These are phyloP conservation scores for Hirtodrosophila trivittata DNA, from an alignment of 2,888 invertebrate genomes.

Conservation along the genomic window DNA sequence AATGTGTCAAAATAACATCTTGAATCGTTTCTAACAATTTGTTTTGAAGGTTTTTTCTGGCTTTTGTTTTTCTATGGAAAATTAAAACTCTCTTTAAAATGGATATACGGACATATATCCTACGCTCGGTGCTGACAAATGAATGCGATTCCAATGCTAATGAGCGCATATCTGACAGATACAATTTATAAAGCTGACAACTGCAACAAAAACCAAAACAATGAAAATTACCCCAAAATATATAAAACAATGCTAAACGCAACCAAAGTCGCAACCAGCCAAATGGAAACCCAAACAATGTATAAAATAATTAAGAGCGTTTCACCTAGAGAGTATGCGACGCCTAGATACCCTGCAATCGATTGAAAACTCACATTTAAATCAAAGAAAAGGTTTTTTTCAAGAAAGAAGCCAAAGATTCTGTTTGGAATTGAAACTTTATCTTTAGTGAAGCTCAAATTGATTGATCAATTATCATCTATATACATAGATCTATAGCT, in stretches of 20 bases:
- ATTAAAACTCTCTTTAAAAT: conserved; percentile 8
- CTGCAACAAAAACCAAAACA: conserved; percentile 39
- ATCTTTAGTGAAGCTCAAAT: too few relatives aligned
- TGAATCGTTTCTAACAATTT: conserved; percentile 45
- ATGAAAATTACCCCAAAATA: conserved; percentile 33
- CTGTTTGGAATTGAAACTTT: too few relatives aligned
- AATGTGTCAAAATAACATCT: conserved; percentile 60
- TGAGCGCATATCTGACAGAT: conserved; percentile 77
- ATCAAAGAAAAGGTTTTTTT: too few relatives aligned
- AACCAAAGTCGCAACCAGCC: conserved; percentile 41
- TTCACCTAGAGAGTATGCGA: background rate
- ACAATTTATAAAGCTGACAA: conserved; percentile 76
- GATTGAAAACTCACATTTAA: too few relatives aligned
- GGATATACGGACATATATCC: too few relatives aligned
- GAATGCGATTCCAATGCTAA: conserved; percentile 73
- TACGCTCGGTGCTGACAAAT: conserved; percentile 16
- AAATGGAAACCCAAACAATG: conserved; percentile 53
- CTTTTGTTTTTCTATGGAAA: conserved; percentile 2
- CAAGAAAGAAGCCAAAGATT: too few relatives aligned
- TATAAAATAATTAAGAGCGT: background rate
- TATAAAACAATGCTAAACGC: conserved; percentile 5
- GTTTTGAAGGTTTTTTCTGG: conserved; percentile 17
- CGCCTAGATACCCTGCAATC: conserved; percentile 15
- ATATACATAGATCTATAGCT: too few relatives aligned
- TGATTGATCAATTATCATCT: too few relatives aligned